Evolutionary conservation across 2,797 vertebrate genomes (phyloP), one percentile per base, ranked within the genome.

Genomic region (Myotis vivesi): DNA sequence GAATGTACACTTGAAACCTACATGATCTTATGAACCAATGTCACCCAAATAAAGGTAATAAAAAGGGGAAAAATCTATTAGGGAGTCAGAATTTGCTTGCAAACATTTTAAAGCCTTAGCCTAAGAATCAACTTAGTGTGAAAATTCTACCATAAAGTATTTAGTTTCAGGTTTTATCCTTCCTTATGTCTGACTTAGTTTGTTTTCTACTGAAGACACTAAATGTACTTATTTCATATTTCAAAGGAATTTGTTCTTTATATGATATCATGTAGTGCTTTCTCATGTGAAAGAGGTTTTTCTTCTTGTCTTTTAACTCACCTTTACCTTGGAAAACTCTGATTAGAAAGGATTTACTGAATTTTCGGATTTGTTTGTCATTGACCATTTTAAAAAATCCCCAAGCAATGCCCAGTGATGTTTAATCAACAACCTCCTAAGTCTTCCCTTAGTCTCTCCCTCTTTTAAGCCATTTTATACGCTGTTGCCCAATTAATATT

Each of bases 401-500:
- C 44, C 10, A 49, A 57, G 38, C 16, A 41, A 33, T 6, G 89
- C 2, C 9, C 25, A 72, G 44, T 9, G 30, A 76, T 49, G 15
- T 72, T 93, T 91, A 64, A 69, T 77, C n/a, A 90, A 72, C 12
- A 87, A 7, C 33, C 3, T 75, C n/a, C 4, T 22, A 38, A 19
- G 30, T 41, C 30, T 89, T 62, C 76, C 72, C 77, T 71, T 80
- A 12, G 12, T 53, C 33, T 87, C 53, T 89, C 15, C 62, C 9
- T 20, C 46, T 89, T 96, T 81, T 71, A 73, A 80, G 92, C 15
- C 4, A 53, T 51, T 87, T 86, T 64, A 59, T 15, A 68, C 2
- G 73, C 28, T 53, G 51, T 62, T 69, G 23, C n/a, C 5, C 72
- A 83, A n/a, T 89, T 81, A 89, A 92, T 94, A 49, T 95, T 94